A percentile compares a stretch with the other conserved stretches of the same genome.
These are phyloP conservation scores for Acyrthosiphon pisum DNA, from an alignment of 1,140 invertebrate genomes.

Conservation along the genomic window DNA sequence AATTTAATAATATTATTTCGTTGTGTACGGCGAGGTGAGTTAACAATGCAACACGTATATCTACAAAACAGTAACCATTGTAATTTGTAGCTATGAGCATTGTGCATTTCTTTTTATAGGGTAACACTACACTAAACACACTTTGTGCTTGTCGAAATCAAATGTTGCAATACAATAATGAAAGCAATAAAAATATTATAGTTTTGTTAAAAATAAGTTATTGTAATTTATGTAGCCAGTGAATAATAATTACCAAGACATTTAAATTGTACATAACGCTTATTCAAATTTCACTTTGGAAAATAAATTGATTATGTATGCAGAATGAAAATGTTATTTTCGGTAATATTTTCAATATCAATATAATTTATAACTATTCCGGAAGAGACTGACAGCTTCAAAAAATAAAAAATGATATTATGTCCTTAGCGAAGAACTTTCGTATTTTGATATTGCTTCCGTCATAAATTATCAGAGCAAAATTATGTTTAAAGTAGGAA, in stretches of 20 bases:
- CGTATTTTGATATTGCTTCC: constrained; percentile 1
- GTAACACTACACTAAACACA: background rate
- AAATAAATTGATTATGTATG: background rate
- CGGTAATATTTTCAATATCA: constrained; percentile 8
- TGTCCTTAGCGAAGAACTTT: background rate
- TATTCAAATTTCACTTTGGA: background rate
- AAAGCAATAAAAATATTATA: background rate
- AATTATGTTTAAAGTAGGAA: constrained; percentile 9
- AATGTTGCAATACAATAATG: background rate
- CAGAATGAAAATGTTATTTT: constrained; percentile 13
- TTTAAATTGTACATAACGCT: background rate
- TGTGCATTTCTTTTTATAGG: background rate
- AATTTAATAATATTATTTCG: background rate
- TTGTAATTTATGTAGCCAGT: background rate
- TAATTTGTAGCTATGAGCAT: background rate
- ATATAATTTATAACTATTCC: constrained; percentile 18
- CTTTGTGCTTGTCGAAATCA: background rate
- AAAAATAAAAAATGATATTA: constrained; percentile 20
- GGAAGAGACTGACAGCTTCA: constrained; percentile 1
- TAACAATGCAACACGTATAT: background rate
- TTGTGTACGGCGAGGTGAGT: background rate
- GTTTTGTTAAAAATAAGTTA: background rate
- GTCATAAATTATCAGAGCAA: background rate
- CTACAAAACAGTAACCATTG: background rate
- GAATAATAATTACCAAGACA: constrained; percentile 14